Conservation (phyloP, 2,888 invertebrate species). For the Tineola bisselliella region DNA sequence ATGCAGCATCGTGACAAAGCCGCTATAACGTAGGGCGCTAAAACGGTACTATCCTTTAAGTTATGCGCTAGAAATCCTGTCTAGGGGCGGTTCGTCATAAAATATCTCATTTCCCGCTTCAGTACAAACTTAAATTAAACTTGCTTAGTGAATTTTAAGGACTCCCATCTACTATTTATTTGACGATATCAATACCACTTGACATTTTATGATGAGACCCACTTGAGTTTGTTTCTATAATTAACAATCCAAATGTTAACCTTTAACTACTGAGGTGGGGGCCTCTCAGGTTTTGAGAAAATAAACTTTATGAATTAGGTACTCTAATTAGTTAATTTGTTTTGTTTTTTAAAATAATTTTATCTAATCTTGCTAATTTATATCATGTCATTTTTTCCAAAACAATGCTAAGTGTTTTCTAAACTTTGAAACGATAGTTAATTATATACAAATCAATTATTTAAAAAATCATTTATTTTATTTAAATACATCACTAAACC, state of each 20-base stretch:
- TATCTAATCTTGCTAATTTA: no score
- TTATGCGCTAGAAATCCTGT: slow-evolving; percentile 15
- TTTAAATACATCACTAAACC: no score
- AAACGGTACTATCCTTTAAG: slow-evolving; percentile 9
- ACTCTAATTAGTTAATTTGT: no score
- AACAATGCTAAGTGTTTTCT: no score
- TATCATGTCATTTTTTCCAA: no score
- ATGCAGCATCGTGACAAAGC: background rate
- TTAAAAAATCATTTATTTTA: no score
- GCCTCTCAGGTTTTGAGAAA: no score
- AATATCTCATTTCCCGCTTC: slow-evolving; percentile 17
- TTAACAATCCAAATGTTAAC: no score
- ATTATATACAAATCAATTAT: no score
- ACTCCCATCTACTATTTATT: background rate
- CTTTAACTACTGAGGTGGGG: background rate
- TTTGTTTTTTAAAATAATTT: no score
- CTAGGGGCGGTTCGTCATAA: slow-evolving; percentile 15
- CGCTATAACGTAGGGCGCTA: slow-evolving; percentile 5
- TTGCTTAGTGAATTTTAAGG: slow-evolving; percentile 18
- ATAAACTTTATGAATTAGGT: no score
- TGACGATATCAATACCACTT: slow-evolving; percentile 14
- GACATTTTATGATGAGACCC: background rate
- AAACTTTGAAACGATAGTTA: no score
- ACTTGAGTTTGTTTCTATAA: background rate
- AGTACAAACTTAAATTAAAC: slow-evolving; percentile 17